These are phyloP conservation scores for Mnemiopsis leidyi DNA, from an alignment of 37 sponge, comb jelly and placozoan species.

Conservation along the genomic window DNA sequence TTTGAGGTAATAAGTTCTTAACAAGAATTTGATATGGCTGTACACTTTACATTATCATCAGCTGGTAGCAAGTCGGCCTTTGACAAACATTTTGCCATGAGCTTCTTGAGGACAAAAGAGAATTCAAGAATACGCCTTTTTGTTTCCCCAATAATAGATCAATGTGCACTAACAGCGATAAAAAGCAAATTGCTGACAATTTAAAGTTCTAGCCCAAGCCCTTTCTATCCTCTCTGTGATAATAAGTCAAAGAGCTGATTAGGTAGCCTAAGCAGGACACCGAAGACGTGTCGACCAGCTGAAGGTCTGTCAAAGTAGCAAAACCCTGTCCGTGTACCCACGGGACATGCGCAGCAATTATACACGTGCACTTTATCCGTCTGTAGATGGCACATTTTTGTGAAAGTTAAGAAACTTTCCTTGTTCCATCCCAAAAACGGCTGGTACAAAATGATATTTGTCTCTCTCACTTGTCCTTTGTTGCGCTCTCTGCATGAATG, in stretches of 20 bases:
- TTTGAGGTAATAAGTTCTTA: too few relatives aligned
- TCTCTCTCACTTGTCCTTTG: not conserved
- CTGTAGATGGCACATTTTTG: not conserved
- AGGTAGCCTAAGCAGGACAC: not conserved
- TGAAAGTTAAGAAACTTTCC: not conserved
- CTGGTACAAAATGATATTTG: not conserved
- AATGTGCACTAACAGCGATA: too few relatives aligned
- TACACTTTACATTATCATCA: too few relatives aligned
- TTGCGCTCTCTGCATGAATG: not conserved
- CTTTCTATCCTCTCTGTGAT: too few relatives aligned
- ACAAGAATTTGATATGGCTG: too few relatives aligned
- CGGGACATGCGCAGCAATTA: not conserved
- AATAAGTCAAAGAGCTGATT: not conserved
- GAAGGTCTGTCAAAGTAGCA: not conserved
- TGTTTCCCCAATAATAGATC: too few relatives aligned
- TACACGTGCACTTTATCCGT: not conserved
- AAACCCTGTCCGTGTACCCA: not conserved
- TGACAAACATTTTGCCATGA: too few relatives aligned
- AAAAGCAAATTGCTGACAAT: too few relatives aligned
- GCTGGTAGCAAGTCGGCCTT: too few relatives aligned
- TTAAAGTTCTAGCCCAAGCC: too few relatives aligned
- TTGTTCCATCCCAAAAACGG: not conserved
- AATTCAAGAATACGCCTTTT: too few relatives aligned
- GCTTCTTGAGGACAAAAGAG: too few relatives aligned
- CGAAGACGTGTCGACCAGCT: not conserved